Evolutionary conservation across 2,888 invertebrate genomes (phyloP), one percentile per base, ranked within the genome.

Genomic region (Anthophora plumipes): DNA sequence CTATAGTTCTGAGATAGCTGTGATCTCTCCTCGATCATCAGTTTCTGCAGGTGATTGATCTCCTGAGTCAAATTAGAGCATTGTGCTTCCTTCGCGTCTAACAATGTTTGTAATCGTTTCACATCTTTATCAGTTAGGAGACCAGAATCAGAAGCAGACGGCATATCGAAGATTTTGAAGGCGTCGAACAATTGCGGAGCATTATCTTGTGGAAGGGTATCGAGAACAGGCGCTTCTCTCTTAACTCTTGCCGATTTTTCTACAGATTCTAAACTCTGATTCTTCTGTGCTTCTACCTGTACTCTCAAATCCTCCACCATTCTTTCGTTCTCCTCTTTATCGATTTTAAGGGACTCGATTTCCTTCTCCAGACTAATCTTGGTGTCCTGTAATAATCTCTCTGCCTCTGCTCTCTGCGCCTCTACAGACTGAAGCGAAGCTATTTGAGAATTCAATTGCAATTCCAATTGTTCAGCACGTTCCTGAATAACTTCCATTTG

Each of bases 381-480:
- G 7, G 54, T 55, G 11, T 82, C 60, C n/a, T 50, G 22, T 7
- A 87, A 77, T 5, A 57, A 61, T 7, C 77, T 67, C 11, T 72
- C 74, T 39, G 41, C 22, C 22, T 67, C 66, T 12, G 17, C 31
- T 91, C 46, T 78, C 74, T 66, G 91, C 87, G 91, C 84, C 60
- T 92, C 93, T 61, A 92, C 92, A 1, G 85, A 87, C 67, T 93
- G 89, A 46, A 94, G 84, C 41, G 90, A 85, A 73, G 92, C 91
- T 57, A 93, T 82, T 81, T 94, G 95, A 7, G 92, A 90, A 67
- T 94, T 94, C 48, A 95, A 91, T 69, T 95, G 94, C n/a, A 91
- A 91, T 85, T 95, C 95, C 48, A 94, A 90, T 71, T 94, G 94
- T 80, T 95, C 94, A 31, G 94, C 91, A 79, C 94, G 94, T 3